A percentile compares a stretch with the other conserved stretches of the same genome.
Evolutionary conservation across 2,797 vertebrate species (phyloP).

Genomic region (Clamator glandarius): DNA sequence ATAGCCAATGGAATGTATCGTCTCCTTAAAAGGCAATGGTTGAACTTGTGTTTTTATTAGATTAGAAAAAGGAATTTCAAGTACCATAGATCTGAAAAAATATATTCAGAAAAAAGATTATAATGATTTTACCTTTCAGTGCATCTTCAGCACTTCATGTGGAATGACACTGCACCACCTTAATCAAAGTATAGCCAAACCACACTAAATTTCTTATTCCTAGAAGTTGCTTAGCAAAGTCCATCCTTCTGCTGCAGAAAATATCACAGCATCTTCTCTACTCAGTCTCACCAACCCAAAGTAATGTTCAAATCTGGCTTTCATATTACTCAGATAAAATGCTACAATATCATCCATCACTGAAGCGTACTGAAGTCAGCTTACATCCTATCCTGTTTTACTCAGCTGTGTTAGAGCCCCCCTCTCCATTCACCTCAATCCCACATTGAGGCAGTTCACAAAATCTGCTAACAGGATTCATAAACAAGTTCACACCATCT

Average conservation of each 20-base stretch:
- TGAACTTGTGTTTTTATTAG: background rate
- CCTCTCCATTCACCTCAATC: background rate
- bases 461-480: background rate
- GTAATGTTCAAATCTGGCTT: background rate
- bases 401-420: background rate
- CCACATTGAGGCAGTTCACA: background rate
- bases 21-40: background rate
- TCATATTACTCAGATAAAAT: background rate
- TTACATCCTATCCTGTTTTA: background rate
- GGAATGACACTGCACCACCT: background rate
- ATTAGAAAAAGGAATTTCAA: background rate
- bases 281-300: background rate
- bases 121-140: background rate
- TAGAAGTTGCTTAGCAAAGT: background rate
- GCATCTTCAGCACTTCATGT: background rate
- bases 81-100: background rate
- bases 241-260: background rate
- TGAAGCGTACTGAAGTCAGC: background rate
- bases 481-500: background rate
- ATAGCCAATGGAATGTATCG: background rate
- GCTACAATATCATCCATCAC: background rate
- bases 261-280: background rate
- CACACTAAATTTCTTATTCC: background rate
- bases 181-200: background rate
- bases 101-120: background rate